Base-by-base conservation (phyloP, 2,113 vertebrate genomes). In the Notothenia coriiceps region DNA sequence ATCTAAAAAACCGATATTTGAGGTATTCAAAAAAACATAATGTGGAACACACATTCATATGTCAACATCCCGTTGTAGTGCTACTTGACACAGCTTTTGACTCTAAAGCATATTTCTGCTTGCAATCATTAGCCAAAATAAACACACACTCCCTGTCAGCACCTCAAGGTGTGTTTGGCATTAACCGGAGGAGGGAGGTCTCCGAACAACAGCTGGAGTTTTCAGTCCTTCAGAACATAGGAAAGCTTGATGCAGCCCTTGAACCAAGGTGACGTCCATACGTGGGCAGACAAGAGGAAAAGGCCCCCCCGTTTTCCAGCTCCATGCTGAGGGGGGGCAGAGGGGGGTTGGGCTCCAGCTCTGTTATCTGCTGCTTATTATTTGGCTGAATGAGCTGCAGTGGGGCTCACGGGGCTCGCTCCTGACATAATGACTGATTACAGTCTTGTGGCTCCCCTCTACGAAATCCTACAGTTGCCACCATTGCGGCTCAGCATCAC, bases 361-460 rank as follows among this genome's bases (percentile, higher is more conserved):
- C 92, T 68, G 86, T 94, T 94, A 91, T 94, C 93, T 88, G 90
- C 91, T 92, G 92, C 91, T 96, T 95, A 95, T 96, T 97, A 96
- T 94, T 95, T 95, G 95, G 93, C 94, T 95, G 96, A 96, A 96
- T 94, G 94, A 96, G 94, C 90, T 83, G 87, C 92, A 95, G 93
- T 77, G 85, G 87, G 88, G 86, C 88, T 94, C 95, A 92, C 89
- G 44, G 82, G 96, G 94, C 93, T 94, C 91, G 86, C 94, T 71
- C 94, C 94, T 96, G 96, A 97, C 96, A 97, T 95, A 95, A 97
- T 96, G 96, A 97, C 94, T 95, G 96, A 98, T 97, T 96, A 95
- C 95, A 93, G 93, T 93, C 94, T 93, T 92, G 92, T 94, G 93
- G 92, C 89, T 88, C 94, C 93, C 94, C 94, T 95, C 93, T 88